Conservation (phyloP, 2,113 vertebrate species). For the Orthonyx spaldingii region DNA sequence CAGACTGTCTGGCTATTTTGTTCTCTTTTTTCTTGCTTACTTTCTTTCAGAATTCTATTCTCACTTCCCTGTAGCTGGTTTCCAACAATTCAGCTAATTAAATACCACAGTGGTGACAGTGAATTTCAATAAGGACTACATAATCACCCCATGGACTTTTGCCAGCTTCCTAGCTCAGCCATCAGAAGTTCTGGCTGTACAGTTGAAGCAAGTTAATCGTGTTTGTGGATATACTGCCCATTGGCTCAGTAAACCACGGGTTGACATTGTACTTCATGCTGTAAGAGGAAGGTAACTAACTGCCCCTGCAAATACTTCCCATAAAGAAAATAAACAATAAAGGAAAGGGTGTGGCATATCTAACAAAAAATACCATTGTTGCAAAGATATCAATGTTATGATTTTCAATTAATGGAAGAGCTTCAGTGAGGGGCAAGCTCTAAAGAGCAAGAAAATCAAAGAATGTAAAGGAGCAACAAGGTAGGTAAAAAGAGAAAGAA, state of each 20-base stretch:
- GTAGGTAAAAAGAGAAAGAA: not conserved
- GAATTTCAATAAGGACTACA: constrained; percentile 66
- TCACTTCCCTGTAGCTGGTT: constrained; percentile 31
- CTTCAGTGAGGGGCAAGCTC: not conserved
- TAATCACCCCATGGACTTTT: not conserved
- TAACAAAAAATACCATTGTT: not conserved
- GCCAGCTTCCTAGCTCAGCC: constrained; percentile 36
- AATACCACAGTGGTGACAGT: constrained; percentile 69
- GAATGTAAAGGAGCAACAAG: not conserved
- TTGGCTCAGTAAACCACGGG: not conserved
- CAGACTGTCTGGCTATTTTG: constrained; percentile 18
- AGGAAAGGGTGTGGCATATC: not conserved
- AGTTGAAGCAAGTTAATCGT: not conserved
- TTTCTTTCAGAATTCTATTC: constrained; percentile 14
- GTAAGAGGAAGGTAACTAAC: not conserved
- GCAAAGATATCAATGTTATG: not conserved
- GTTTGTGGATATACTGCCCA: not conserved
- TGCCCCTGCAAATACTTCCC: not conserved
- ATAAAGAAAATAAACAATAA: not conserved
- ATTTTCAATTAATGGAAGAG: not conserved
- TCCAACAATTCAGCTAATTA: constrained; percentile 71
- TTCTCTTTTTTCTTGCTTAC: constrained; percentile 2
- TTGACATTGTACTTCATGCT: not conserved
- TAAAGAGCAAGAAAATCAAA: not conserved
- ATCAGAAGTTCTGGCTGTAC: not conserved